These are phyloP conservation scores for Semnornis frantzii DNA, from an alignment of 2,113 vertebrate genomes.

Conservation along the genomic window DNA sequence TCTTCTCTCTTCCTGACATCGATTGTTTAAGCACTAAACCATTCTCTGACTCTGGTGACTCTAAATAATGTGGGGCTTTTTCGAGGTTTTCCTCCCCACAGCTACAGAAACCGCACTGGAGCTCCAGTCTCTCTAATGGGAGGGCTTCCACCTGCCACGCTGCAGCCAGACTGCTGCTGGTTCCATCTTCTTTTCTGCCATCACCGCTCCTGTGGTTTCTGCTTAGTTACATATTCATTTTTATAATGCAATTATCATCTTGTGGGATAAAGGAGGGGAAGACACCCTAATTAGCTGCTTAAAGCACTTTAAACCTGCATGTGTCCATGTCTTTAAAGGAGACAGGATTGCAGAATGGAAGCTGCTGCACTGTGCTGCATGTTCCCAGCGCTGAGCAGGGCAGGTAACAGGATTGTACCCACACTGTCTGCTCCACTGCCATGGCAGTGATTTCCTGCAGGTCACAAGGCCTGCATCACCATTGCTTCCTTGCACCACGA, in stretches of 20 bases:
- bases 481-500: not conserved
- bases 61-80: constrained; percentile 62
- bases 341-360: constrained; percentile 1
- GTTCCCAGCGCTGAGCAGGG: not conserved
- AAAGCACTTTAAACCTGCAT: constrained; percentile 60
- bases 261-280: constrained; percentile 72
- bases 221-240: constrained; percentile 77
- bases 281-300: constrained; percentile 77
- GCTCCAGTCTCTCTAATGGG: constrained; percentile 56
- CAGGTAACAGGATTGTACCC: not conserved
- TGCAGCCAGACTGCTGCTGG: constrained; percentile 39
- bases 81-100: constrained; percentile 72
- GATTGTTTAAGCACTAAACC: constrained; percentile 73
- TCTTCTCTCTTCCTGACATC: constrained; percentile 69
- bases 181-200: constrained; percentile 65
- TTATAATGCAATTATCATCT: constrained; percentile 79
- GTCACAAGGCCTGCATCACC: not conserved
- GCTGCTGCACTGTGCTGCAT: not conserved
- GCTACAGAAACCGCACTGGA: constrained; percentile 70
- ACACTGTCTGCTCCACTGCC: not conserved
- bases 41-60: constrained; percentile 59
- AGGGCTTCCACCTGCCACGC: constrained; percentile 68
- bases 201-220: constrained; percentile 74
- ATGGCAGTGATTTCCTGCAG: not conserved
- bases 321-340: constrained; percentile 59